Evolutionary conservation across 2,797 vertebrate species (phyloP), one percentile per base, ranked within the genome.

Genomic region (Melanotaenia maccullochi): DNA sequence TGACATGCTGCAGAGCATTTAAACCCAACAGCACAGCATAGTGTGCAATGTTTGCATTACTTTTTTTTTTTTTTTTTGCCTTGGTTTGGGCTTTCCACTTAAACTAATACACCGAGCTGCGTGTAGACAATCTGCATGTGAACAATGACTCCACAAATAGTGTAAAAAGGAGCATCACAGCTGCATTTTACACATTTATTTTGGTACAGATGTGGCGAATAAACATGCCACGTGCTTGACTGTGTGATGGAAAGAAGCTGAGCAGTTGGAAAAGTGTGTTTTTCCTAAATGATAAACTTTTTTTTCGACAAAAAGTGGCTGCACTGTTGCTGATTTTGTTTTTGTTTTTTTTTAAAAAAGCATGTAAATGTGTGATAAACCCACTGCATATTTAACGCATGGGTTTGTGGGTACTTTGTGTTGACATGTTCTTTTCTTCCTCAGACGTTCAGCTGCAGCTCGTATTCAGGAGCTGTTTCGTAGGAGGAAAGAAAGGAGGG

Each of bases 401-500:
- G 83, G 55, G 36, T 16, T 57, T 60, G 4, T 60, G 1, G 0
- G 1, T 18, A 16, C 2, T 20, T 30, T 55, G 6, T 57, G 4
- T 71, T 71, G 1, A 35, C 14, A 20, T 38, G 12, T 47, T 44
- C 0, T 68, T 49, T 33, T 28, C 16, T 20, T n/a, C n/a, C 14
- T 4, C 82, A 99, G 98, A 32, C 96, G 97, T 49, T 98, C 97
- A 0, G 98, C 98, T 1, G 98, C 98, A 0, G 97, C 98, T 73
- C 97, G 98, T 11, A 99, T 99, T 85, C 97, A 99, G 92, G 98
- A 99, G 90, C 95, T 99, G 76, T 98, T 99, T 88, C 94, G 97
- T 69, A 91, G 97, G 85, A 97, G 97, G 82, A 99, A 99, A 86
- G 98, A 99, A 86, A 94, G 97, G 47, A 94, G 98, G 63, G 97